Base-by-base conservation (phyloP, 1,140 invertebrate species). In the Venturia canescens region DNA sequence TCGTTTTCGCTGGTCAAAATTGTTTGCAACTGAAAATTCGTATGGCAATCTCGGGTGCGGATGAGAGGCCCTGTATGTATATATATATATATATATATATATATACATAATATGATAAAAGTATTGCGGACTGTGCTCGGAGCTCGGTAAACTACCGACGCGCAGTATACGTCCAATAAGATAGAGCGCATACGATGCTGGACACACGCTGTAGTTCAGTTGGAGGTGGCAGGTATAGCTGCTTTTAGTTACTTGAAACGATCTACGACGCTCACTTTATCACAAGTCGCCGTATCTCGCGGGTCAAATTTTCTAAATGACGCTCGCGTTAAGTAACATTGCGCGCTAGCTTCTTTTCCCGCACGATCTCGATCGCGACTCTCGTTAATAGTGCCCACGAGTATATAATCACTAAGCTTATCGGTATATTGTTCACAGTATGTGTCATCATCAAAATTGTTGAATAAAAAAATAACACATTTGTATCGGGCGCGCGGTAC, bases 171-270 rank as follows among this genome's bases (percentile, higher is more conserved):
- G 31, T 31, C 38, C 75, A 77, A 2, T 21, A 5, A 0, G 18
- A 63, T 26, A 23, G 75, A 23, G 44, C 60, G 66, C 18, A 70
- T 26, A 77, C n/a, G 50, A 72, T 31, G 26, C 66, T 69, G 66
- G 29, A 69, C 29, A 31, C 26, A 69, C 70, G 15, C 70, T 53
- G 50, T 53, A 76, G 72, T 84, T 29, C 80, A 88, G 88, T 90
- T 88, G 90, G 90, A 89, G 89, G 85, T 84, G 83, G 88, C 89
- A 92, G 90, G 90, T 91, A 89, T 67, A 81, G 88, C 84, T 87
- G 88, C 84, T 87, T 88, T 90, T 89, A 86, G 84, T 82, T 85
- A 86, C 83, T 83, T 85, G 79, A 82, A 69, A 86, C 86, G 79
- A 86, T 86, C 84, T 79, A 31, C 75, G 82, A 85, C 85, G 85